Evolutionary conservation across 2,888 invertebrate genomes (phyloP).

Genomic region (Agonopterix heracliana): DNA sequence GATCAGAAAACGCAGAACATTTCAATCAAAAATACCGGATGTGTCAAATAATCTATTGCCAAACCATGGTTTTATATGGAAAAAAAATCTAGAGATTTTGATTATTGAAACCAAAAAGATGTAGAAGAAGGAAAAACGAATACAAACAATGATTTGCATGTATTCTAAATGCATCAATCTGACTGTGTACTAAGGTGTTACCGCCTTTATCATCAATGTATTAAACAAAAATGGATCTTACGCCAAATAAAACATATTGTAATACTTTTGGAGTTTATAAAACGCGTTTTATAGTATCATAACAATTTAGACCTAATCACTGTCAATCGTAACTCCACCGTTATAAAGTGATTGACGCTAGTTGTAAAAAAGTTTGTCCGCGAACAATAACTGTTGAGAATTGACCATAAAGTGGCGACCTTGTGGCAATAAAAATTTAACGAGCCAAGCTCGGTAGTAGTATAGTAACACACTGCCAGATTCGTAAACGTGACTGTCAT

Average conservation of each 20-base stretch:
- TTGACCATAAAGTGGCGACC: constrained; percentile 77
- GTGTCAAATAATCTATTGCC: too few species aligned
- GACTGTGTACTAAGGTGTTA: too few species aligned
- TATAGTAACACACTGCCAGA: constrained; percentile 59
- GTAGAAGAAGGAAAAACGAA: too few species aligned
- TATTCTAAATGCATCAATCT: too few species aligned
- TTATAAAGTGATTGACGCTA: constrained; percentile 58
- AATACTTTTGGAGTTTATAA: constrained; percentile 48
- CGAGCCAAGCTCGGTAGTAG: constrained; percentile 58
- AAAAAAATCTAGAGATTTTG: too few species aligned
- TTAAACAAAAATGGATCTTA: constrained; percentile 13
- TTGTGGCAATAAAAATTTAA: constrained; percentile 77
- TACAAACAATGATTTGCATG: too few species aligned
- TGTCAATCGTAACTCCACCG: constrained; percentile 62
- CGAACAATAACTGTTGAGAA: constrained; percentile 73
- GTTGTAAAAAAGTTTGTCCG: constrained; percentile 59
- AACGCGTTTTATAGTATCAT: constrained; percentile 54
- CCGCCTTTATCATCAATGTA: too few species aligned
- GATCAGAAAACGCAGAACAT: too few species aligned
- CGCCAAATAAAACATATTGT: constrained; percentile 40
- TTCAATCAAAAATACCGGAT: too few species aligned
- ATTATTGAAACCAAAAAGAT: too few species aligned
- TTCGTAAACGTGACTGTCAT: constrained; percentile 68
- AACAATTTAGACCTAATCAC: constrained; percentile 69
- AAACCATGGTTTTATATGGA: too few species aligned